These are phyloP conservation scores for Regulus satrapa DNA, from an alignment of 2,113 vertebrate species.

Conservation along the genomic window DNA sequence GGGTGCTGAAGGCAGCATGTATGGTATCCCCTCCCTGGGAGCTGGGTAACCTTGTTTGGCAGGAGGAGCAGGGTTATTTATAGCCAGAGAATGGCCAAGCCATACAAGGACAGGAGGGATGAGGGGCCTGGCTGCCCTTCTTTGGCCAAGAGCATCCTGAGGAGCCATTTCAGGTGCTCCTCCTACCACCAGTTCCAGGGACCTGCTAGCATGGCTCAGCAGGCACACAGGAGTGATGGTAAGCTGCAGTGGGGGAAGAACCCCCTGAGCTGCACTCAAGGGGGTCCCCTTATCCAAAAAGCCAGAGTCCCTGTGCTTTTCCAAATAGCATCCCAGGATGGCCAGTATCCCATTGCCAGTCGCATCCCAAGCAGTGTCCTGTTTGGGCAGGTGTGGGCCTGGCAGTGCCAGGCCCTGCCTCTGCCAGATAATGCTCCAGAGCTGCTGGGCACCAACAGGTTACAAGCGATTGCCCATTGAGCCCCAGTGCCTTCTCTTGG, in stretches of 20 bases:
- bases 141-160: neutral
- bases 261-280: neutral
- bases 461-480: accelerated
- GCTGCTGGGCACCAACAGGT: neutral
- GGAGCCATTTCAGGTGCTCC: neutral
- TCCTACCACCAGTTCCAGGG: neutral
- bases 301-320: neutral
- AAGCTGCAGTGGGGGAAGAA: neutral
- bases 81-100: constrained; percentile 4
- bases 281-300: neutral
- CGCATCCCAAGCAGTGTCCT: neutral
- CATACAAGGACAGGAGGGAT: constrained; percentile 45
- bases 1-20: neutral
- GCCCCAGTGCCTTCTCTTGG: neutral
- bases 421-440: neutral
- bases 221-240: neutral
- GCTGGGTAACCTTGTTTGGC: constrained; percentile 1
- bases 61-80: constrained; percentile 20
- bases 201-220: neutral
- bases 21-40: neutral
- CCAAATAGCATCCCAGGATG: neutral
- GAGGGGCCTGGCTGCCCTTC: neutral
- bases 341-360: neutral
- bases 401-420: neutral
- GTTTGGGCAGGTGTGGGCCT: neutral